These are phyloP conservation scores for Drosophila repleta DNA, from an alignment of 1,140 invertebrate species.

Conservation along the genomic window DNA sequence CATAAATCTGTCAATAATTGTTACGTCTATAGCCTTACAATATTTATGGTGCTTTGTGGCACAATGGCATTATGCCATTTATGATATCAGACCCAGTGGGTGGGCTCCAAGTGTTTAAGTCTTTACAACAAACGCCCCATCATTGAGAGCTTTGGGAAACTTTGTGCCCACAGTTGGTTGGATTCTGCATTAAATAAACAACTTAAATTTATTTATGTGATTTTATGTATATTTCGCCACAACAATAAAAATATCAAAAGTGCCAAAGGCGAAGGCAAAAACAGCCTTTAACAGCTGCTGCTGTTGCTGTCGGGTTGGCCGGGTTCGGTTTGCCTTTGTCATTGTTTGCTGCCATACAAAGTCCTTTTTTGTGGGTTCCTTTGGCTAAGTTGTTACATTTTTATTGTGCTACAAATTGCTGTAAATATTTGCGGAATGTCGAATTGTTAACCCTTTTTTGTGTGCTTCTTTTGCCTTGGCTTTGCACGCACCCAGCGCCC, in stretches of 20 bases:
- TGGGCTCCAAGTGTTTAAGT: slow-evolving; percentile 36
- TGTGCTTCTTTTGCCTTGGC: not conserved
- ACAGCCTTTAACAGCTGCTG: slow-evolving; percentile 61
- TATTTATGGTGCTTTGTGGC: slow-evolving; percentile 63
- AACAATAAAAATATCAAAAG: slow-evolving; percentile 75
- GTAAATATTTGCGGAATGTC: slow-evolving; percentile 77
- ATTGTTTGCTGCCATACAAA: slow-evolving; percentile 61
- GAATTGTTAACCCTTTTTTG: slow-evolving; percentile 61
- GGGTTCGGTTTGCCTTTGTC: slow-evolving; percentile 34
- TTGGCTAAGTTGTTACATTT: slow-evolving; percentile 52
- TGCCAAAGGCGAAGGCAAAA: slow-evolving; percentile 14
- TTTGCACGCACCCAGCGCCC: not conserved
- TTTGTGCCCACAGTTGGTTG: slow-evolving; percentile 8
- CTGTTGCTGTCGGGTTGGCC: slow-evolving; percentile 53
- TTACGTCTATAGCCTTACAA: slow-evolving; percentile 52
- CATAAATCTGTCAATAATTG: slow-evolving; percentile 80
- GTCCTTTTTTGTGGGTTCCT: slow-evolving; percentile 69
- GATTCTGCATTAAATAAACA: slow-evolving; percentile 55
- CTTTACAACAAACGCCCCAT: slow-evolving; percentile 24
- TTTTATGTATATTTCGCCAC: slow-evolving; percentile 71
- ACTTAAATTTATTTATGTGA: slow-evolving; percentile 80
- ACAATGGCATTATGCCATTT: slow-evolving; percentile 48
- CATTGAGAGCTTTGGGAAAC: slow-evolving; percentile 1
- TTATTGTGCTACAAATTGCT: slow-evolving; percentile 80
- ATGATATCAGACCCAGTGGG: slow-evolving; percentile 51